These are phyloP conservation scores for Cheilosia scutellata DNA, from an alignment of 2,888 invertebrate genomes.

Conservation along the genomic window DNA sequence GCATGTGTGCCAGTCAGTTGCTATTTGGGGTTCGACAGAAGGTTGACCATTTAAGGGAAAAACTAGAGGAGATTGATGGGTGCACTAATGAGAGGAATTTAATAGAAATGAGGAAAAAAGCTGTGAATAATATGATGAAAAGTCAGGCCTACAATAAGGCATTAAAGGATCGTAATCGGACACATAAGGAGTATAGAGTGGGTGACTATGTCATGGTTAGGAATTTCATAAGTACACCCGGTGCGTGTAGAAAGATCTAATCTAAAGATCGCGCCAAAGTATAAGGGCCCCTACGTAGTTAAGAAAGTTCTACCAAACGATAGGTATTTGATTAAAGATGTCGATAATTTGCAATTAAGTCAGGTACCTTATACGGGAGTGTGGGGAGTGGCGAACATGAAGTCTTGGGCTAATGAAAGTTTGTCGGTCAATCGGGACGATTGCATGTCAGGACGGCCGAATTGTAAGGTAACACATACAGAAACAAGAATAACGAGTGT, in stretches of 20 bases:
- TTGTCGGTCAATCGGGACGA: no score
- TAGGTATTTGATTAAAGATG: background rate
- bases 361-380: background rate
- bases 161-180: background rate
- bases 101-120: background rate
- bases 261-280: background rate
- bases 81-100: background rate
- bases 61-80: background rate
- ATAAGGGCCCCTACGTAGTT: background rate
- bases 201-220: constrained; percentile 7
- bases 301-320: background rate
- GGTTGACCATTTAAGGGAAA: background rate
- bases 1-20: background rate
- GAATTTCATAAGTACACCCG: constrained; percentile 15
- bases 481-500: background rate
- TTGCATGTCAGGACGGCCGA: no score
- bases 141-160: background rate
- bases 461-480: background rate
- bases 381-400: background rate
- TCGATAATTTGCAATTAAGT: background rate
- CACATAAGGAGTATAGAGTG: background rate
- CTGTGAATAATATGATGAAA: background rate
- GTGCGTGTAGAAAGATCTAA: background rate
- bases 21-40: background rate
- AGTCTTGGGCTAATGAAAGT: background rate